Conservation (phyloP, 37 sponge, comb jelly and placozoan genomes). For the Beroe forskalii region DNA sequence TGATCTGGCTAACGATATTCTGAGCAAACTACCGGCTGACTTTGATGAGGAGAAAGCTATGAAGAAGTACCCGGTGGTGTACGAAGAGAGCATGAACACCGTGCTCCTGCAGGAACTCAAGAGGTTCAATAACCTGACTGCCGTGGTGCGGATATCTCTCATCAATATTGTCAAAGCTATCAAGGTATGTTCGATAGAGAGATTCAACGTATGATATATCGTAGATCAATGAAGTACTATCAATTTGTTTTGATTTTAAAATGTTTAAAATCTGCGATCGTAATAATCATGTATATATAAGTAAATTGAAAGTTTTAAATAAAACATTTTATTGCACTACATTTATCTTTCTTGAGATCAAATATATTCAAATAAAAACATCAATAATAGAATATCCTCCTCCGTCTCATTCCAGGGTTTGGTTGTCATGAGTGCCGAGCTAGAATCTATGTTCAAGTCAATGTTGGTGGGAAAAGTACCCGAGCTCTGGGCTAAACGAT, state of each 20-base stretch:
- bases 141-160: conserved; percentile 83
- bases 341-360: too few species aligned
- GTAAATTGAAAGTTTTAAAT: too few species aligned
- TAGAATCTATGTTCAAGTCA: conserved; percentile 90
- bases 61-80: conserved; percentile 87
- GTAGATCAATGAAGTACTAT: too few species aligned
- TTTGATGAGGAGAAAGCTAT: conserved; percentile 89
- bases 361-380: too few species aligned
- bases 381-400: too few species aligned
- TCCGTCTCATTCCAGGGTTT: conserved; percentile 83
- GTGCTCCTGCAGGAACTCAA: conserved; percentile 97
- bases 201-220: too few species aligned
- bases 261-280: too few species aligned
- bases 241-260: too few species aligned
- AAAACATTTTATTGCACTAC: too few species aligned
- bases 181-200: conserved; percentile 81
- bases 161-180: conserved; percentile 93
- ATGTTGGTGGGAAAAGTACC: conserved; percentile 98
- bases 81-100: conserved; percentile 96
- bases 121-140: conserved; percentile 89
- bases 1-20: conserved; percentile 91
- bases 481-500: conserved; percentile 96
- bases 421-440: conserved; percentile 94
- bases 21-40: conserved; percentile 90
- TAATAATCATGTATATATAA: neutral